Evolutionary conservation across 2,888 invertebrate genomes (phyloP).

Genomic region (Platypus cylindrus): DNA sequence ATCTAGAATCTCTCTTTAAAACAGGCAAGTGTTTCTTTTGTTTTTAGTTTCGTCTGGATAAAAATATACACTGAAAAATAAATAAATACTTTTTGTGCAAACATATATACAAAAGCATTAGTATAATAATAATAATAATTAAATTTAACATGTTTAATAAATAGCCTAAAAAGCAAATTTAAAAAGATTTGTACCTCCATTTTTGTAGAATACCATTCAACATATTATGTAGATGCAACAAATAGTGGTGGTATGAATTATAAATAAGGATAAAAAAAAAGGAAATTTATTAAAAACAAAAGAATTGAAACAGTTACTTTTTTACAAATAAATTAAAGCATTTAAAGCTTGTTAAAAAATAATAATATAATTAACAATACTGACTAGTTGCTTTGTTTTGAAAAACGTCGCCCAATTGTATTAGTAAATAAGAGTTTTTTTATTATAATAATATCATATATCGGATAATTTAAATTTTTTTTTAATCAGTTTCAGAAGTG

Average conservation of each 20-base stretch:
- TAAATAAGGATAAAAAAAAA: constrained; percentile 1
- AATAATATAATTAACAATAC: constrained; percentile 26
- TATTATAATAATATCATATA: not conserved
- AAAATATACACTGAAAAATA: constrained; percentile 10
- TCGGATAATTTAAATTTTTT: no score
- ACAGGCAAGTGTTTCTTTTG: constrained; percentile 23
- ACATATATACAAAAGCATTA: constrained; percentile 10
- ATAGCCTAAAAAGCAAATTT: constrained; percentile 9
- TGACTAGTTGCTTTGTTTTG: constrained; percentile 26
- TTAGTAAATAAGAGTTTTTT: not conserved
- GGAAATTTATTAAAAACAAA: constrained; percentile 5
- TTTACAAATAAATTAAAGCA: constrained; percentile 26
- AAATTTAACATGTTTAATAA: constrained; percentile 11
- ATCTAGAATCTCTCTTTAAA: constrained; percentile 22
- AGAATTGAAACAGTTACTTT: constrained; percentile 20
- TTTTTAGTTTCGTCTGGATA: no score
- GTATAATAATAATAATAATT: constrained; percentile 9
- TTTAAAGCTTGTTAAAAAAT: constrained; percentile 16
- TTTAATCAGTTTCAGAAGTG: no score
- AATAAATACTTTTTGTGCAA: constrained; percentile 9
- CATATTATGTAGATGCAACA: constrained; percentile 5
- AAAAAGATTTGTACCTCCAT: constrained; percentile 10
- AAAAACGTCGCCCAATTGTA: not conserved
- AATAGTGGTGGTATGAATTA: no score
- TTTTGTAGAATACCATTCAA: constrained; percentile 6